phyloP scores from a whole-genome alignment of 2,797 vertebrate genomes.

The Podargus strigoides region DNA sequence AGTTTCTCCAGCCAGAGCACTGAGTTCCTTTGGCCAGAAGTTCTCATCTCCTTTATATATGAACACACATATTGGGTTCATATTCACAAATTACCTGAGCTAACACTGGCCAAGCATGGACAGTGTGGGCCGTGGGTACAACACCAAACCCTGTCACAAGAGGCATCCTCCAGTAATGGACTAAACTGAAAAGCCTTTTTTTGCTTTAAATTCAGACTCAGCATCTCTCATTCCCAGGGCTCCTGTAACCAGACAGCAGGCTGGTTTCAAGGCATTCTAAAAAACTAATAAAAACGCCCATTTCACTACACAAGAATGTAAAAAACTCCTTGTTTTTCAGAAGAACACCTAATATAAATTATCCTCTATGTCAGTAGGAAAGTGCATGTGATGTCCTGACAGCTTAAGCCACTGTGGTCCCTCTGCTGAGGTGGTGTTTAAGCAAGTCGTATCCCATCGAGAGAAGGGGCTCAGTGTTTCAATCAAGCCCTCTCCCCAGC shows the following conservation, averaged over 20 bases:
- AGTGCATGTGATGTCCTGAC: not conserved
- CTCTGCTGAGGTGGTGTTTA: not conserved
- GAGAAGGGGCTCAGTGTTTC: not conserved
- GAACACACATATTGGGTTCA: fast-evolving
- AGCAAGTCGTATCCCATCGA: fast-evolving
- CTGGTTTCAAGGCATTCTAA: not conserved
- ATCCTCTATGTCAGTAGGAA: not conserved
- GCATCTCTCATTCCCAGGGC: not conserved
- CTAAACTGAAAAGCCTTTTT: not conserved
- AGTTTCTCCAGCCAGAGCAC: not conserved
- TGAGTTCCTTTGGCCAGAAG: not conserved
- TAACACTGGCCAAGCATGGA: not conserved
- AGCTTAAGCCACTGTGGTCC: not conserved
- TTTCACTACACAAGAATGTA: not conserved
- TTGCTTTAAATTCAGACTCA: not conserved
- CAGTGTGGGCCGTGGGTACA: not conserved
- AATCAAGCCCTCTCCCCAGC: not conserved
- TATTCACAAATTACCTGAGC: not conserved
- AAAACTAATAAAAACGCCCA: fast-evolving
- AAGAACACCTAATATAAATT: not conserved
- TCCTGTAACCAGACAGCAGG: fast-evolving
- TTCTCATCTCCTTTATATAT: not conserved
- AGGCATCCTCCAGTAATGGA: not conserved
- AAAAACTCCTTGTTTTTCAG: not conserved
- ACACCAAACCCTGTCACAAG: not conserved